A percentile compares a stretch with the other conserved stretches of the same genome.
Conservation (phyloP, 2,797 vertebrate genomes). For the Gymnopithys bicolor region DNA sequence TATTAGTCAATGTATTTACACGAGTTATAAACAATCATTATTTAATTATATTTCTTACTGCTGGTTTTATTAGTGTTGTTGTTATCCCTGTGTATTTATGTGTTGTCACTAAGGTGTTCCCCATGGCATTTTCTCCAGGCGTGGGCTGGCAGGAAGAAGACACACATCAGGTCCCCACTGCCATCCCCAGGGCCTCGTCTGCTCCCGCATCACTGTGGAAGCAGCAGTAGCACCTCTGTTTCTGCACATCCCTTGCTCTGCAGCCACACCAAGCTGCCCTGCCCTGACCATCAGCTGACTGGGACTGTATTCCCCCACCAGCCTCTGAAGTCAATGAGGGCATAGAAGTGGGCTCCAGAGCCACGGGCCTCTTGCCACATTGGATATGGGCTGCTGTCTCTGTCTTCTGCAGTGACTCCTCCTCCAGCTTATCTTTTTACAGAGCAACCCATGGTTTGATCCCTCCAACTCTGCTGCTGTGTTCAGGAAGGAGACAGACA, state of each 20-base stretch:
- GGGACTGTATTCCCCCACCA: too few relatives aligned
- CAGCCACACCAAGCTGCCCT: background rate
- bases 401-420: background rate
- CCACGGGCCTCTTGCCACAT: too few relatives aligned
- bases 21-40: rapidly evolving
- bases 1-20: too few relatives aligned
- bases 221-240: background rate
- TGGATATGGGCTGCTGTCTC: background rate
- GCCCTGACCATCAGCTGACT: background rate
- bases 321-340: background rate
- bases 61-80: background rate
- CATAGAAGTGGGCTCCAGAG: rapidly evolving
- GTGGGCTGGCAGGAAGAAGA: background rate
- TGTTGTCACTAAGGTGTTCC: rapidly evolving
- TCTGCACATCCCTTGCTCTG: too few relatives aligned
- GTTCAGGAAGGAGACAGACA: background rate
- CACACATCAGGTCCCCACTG: background rate
- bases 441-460: too few relatives aligned
- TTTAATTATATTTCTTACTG: background rate
- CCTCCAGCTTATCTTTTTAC: background rate
- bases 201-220: rapidly evolving
- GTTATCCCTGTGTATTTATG: rapidly evolving
- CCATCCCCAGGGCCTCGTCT: too few relatives aligned
- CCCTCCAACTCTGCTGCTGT: background rate
- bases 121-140: rapidly evolving